phyloP scores from a whole-genome alignment of 2,888 invertebrate species.

The Drosophila bunnanda region DNA sequence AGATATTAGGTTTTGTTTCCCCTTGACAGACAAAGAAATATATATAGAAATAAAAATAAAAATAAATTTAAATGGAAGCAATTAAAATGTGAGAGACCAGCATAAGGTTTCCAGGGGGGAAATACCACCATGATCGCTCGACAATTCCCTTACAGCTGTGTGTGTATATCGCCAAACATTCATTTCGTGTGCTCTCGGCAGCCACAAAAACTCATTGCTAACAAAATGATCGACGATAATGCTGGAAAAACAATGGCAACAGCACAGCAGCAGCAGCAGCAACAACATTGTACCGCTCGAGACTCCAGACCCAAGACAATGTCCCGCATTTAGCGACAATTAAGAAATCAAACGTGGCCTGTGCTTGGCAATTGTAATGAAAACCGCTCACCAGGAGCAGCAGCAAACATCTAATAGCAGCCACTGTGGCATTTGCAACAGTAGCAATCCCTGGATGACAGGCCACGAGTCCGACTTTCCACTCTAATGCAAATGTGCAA shows the following conservation, averaged over 20 bases:
- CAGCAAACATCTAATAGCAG: slow-evolving; percentile 9
- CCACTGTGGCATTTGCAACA: slow-evolving; percentile 42
- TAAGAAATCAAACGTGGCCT: slow-evolving; percentile 78
- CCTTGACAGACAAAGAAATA: not conserved
- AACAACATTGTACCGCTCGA: slow-evolving; percentile 27
- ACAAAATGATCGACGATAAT: slow-evolving; percentile 78
- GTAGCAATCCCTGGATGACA: slow-evolving; percentile 55
- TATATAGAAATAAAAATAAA: slow-evolving; percentile 35
- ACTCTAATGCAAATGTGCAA: slow-evolving; percentile 80
- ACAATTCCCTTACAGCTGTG: slow-evolving; percentile 63
- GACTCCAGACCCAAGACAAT: slow-evolving; percentile 32
- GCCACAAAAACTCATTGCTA: slow-evolving; percentile 74
- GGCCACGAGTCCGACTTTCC: slow-evolving; percentile 61
- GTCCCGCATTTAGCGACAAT: slow-evolving; percentile 81
- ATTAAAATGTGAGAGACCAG: slow-evolving; percentile 67
- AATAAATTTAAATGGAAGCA: slow-evolving; percentile 75
- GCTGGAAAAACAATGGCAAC: slow-evolving; percentile 43
- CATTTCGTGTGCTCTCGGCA: slow-evolving; percentile 73
- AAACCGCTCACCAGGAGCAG: slow-evolving; percentile 58
- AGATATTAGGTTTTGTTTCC: not conserved
- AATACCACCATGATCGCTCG: slow-evolving; percentile 76
- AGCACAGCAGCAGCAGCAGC: slow-evolving; percentile 23
- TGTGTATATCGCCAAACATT: slow-evolving; percentile 54
- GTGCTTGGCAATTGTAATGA: slow-evolving; percentile 67
- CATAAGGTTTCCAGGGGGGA: slow-evolving; percentile 53